Evolutionary conservation across 1,140 invertebrate genomes (phyloP), one percentile per base, ranked within the genome.

Genomic region (Apolygus lucorum): DNA sequence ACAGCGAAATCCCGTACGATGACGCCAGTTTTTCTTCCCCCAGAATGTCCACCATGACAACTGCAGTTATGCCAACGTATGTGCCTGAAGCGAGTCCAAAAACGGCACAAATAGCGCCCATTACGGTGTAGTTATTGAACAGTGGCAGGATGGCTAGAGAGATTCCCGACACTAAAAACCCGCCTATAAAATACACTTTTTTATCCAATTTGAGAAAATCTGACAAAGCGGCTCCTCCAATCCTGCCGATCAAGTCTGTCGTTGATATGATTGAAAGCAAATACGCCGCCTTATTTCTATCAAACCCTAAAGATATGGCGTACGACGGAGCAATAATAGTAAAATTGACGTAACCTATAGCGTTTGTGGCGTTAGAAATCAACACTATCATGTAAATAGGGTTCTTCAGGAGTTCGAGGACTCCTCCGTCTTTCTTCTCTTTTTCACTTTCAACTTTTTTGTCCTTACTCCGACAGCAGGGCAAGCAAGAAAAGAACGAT

Each of bases 311-410:
- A 17, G 82, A 81, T 13, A 84, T 76, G 0, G 89, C 90, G 76
- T 91, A 92, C 0, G 85, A 83, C 1, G 90, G 90, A 17, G 92
- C 79, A 1, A 92, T 75, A 63, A 92, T 91, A 0, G 91, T 87
- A 70, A 92, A 91, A 76, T 93, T 93, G 0, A 90, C 92, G 74
- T 92, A 92, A 64, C 90, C 90, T 54, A 93, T 89, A 1, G 90
- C 91, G 71, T 89, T 90, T 0, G 90, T 91, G 26, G 87, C 90
- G 75, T 91, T 92, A 0, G 90, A 92, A 72, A 92, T 86, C 21
- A 92, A 76, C 63, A 93, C 90, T 1, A 92, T 85, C 49, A 92
- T 80, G 75, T 91, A 93, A 28, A 91, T 83, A 0, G 89, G 88
- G 77, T 92, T 89, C 77, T 84, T 87, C 0, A 93, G 77, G 0